Evolutionary conservation across 2,888 invertebrate species (phyloP).

Genomic region (Leucozona laternaria): DNA sequence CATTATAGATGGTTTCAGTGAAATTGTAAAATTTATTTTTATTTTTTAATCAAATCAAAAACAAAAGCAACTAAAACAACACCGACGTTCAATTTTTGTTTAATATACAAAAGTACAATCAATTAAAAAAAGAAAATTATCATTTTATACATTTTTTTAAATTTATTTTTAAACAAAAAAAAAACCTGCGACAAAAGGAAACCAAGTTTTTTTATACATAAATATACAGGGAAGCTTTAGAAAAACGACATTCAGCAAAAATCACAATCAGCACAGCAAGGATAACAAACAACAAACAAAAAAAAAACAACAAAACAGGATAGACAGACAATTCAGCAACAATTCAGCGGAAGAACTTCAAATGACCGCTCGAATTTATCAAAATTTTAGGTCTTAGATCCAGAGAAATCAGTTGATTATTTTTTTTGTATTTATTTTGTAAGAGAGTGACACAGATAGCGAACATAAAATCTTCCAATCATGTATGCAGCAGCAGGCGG

Average conservation of each 20-base stretch:
- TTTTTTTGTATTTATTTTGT: background rate
- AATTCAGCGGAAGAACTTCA: background rate
- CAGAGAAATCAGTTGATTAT: constrained; percentile 2
- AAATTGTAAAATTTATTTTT: constrained; percentile 40
- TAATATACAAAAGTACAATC: constrained; percentile 67
- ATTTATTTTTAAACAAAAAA: constrained; percentile 20
- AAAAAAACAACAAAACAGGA: background rate
- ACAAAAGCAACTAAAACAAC: constrained; percentile 33
- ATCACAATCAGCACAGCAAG: constrained; percentile 65
- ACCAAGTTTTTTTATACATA: constrained; percentile 60
- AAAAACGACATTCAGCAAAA: constrained; percentile 57
- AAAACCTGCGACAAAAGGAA: constrained; percentile 22
- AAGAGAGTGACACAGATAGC: background rate
- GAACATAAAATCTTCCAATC: constrained; percentile 49
- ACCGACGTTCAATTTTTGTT: constrained; percentile 60
- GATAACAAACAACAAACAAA: background rate
- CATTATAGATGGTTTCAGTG: constrained; percentile 66
- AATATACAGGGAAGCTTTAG: constrained; percentile 69
- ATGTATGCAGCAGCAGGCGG: constrained; percentile 97
- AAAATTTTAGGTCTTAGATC: background rate
- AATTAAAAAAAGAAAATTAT: constrained; percentile 49
- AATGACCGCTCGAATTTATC: constrained; percentile 38
- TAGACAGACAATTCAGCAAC: constrained; percentile 22
- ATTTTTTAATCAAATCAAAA: constrained; percentile 32
- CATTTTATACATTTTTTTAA: constrained; percentile 42